Percentiles rank a stretch among this genome's conserved stretches.
phyloP scores from a whole-genome alignment of 2,113 vertebrate genomes.

The Nanorana parkeri region DNA sequence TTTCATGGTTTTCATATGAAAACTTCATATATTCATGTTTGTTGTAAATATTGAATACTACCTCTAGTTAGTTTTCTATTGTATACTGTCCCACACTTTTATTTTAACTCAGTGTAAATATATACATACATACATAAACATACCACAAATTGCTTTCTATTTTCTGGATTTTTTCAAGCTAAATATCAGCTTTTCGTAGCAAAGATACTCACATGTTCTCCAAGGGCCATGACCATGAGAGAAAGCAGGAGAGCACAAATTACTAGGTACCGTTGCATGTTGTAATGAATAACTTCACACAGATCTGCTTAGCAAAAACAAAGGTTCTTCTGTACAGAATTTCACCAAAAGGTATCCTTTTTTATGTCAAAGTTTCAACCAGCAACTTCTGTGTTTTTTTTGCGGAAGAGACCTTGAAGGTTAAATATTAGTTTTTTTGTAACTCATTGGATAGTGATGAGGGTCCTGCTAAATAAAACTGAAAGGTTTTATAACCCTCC shows the following conservation, averaged over 20 bases:
- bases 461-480: not conserved
- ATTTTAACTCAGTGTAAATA: too few relatives aligned
- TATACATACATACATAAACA: not conserved
- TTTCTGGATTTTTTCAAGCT: not conserved
- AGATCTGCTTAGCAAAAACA: too few relatives aligned
- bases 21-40: too few relatives aligned
- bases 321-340: too few relatives aligned
- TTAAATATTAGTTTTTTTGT: too few relatives aligned
- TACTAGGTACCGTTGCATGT: conserved; percentile 6
- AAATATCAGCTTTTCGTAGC: not conserved
- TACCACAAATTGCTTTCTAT: not conserved
- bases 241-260: not conserved
- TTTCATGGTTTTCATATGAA: too few relatives aligned
- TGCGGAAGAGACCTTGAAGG: not conserved
- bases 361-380: not conserved
- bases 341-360: too few relatives aligned
- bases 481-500: not conserved
- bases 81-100: too few relatives aligned
- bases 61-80: too few relatives aligned
- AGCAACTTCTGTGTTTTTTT: not conserved
- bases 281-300: not conserved
- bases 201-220: not conserved
- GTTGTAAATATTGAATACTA: too few relatives aligned
- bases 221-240: not conserved
- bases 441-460: not conserved